phyloP scores from a whole-genome alignment of 2,113 vertebrate genomes.

The Malurus elegans region DNA sequence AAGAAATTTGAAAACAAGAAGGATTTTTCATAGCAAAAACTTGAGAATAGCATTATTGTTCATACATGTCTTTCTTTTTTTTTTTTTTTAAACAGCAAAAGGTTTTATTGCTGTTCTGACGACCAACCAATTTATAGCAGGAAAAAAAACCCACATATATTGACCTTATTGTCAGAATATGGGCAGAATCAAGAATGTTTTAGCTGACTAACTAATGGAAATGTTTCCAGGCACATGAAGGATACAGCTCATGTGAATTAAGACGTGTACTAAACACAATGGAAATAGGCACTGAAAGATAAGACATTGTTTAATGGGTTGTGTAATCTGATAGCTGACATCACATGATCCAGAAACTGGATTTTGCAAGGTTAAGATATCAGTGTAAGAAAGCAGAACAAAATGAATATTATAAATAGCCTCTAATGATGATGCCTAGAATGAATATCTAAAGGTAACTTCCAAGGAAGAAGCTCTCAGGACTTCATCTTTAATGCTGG shows the following conservation, averaged over 20 bases:
- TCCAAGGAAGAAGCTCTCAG: not conserved
- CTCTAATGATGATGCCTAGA: not conserved
- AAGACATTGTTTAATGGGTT: conserved; percentile 31
- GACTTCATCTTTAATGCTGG: not conserved
- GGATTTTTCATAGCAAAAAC: not conserved
- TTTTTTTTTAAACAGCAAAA: not conserved
- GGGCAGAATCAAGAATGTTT: not conserved
- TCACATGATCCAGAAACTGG: not conserved
- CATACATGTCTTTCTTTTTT: fast-evolving
- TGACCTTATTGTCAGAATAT: not conserved
- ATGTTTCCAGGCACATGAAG: not conserved
- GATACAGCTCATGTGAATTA: not conserved
- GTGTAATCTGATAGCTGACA: not conserved
- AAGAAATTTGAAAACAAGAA: not conserved
- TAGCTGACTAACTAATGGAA: not conserved
- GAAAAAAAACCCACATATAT: not conserved
- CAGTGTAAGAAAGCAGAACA: not conserved
- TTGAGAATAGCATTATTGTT: not conserved
- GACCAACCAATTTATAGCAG: not conserved
- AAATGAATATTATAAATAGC: not conserved
- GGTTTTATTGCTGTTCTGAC: not conserved
- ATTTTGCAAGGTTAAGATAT: conserved; percentile 23
- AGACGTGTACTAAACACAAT: not conserved
- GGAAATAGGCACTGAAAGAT: conserved; percentile 39
- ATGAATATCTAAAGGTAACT: not conserved